phyloP scores from a whole-genome alignment of 2,113 vertebrate genomes.

The Esox niger region DNA sequence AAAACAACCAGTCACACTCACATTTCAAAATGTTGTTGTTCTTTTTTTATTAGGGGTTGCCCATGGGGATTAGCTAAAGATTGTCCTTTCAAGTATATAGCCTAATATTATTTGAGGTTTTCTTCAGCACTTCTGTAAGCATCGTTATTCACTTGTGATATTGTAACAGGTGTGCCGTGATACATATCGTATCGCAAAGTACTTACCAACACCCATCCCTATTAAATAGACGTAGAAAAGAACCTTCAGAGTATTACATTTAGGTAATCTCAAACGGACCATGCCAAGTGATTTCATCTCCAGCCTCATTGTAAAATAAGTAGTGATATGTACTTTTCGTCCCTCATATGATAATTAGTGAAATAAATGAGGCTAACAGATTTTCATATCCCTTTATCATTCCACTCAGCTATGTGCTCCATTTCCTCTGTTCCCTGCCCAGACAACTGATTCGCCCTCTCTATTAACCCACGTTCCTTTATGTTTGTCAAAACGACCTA shows the following conservation, averaged over 20 bases:
- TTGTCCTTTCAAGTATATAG: too few species aligned
- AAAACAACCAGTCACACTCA: too few species aligned
- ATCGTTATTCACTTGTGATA: too few species aligned
- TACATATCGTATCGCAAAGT: too few species aligned
- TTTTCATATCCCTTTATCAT: slow-evolving; percentile 49
- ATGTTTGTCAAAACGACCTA: slow-evolving; percentile 52
- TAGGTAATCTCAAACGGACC: slow-evolving; percentile 41
- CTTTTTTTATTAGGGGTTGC: too few species aligned
- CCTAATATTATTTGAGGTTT: too few species aligned
- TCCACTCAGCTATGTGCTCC: slow-evolving; percentile 53
- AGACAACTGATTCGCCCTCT: slow-evolving; percentile 52
- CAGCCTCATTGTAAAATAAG: slow-evolving; percentile 57
- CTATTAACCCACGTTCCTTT: slow-evolving; percentile 44
- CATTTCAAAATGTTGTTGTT: too few species aligned
- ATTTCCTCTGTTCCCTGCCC: slow-evolving; percentile 60
- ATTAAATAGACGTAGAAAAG: background rate
- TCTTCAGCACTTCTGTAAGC: too few species aligned
- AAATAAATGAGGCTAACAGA: slow-evolving; percentile 68
- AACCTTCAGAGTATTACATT: background rate
- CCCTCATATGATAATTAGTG: slow-evolving; percentile 65
- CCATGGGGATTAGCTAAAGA: too few species aligned
- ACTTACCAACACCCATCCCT: too few species aligned
- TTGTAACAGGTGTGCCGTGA: too few species aligned
- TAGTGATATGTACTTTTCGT: slow-evolving; percentile 60
- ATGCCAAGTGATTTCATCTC: slow-evolving; percentile 60